These are phyloP conservation scores for Nibea albiflora DNA, from an alignment of 2,113 vertebrate genomes.

Conservation along the genomic window DNA sequence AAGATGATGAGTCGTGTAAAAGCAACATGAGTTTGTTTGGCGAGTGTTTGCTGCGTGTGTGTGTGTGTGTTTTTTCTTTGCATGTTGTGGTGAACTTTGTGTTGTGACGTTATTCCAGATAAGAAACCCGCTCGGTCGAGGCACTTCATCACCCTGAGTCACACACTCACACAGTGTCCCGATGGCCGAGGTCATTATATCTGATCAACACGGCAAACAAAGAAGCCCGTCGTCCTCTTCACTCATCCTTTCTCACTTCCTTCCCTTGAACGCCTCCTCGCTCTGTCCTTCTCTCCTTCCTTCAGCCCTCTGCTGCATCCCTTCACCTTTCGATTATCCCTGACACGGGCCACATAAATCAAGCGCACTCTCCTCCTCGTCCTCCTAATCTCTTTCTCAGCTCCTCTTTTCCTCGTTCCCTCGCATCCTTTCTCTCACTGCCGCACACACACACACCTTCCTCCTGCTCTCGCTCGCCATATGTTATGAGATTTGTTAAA, in stretches of 20 bases:
- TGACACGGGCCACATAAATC: conserved; percentile 68
- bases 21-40: too few species aligned
- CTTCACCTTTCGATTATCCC: conserved; percentile 72
- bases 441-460: conserved; percentile 46
- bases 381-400: conserved; percentile 46
- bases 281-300: conserved; percentile 1
- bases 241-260: conserved; percentile 7
- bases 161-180: conserved; percentile 3
- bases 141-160: conserved; percentile 42
- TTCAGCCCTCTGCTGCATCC: conserved; percentile 44
- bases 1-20: too few species aligned
- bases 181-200: conserved; percentile 8
- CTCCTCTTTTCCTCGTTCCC: conserved; percentile 17
- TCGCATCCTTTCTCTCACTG: conserved; percentile 43
- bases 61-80: background rate
- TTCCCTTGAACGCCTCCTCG: conserved; percentile 7
- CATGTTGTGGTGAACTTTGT: background rate
- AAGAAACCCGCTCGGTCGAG: background rate
- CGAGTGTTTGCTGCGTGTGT: too few species aligned
- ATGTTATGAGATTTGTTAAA: conserved; percentile 8
- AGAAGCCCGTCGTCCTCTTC: conserved; percentile 17
- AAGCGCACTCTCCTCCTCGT: conserved; percentile 37
- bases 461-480: conserved; percentile 2
- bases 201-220: conserved; percentile 11
- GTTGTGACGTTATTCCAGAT: conserved; percentile 18